Conservation (phyloP, 2,888 invertebrate species). For the Gerosis bhagava region DNA sequence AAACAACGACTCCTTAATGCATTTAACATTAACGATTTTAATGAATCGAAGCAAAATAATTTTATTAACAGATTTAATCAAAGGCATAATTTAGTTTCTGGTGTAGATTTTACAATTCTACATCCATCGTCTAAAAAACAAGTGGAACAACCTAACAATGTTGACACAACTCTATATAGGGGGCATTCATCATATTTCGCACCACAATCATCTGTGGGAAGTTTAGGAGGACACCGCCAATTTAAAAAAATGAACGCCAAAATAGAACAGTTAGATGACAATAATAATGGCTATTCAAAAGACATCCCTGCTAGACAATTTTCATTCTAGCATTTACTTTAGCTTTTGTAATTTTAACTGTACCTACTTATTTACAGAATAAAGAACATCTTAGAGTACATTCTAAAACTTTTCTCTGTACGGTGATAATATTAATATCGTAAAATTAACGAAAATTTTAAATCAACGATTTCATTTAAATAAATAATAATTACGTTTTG, state of each 20-base stretch:
- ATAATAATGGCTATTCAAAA: slow-evolving; percentile 54
- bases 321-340: slow-evolving; percentile 37
- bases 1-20: slow-evolving; percentile 57
- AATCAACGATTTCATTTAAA: too few species aligned
- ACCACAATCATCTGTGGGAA: slow-evolving; percentile 67
- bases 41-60: slow-evolving; percentile 47
- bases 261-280: slow-evolving; percentile 60
- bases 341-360: background rate
- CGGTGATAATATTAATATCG: too few species aligned
- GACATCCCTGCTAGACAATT: slow-evolving; percentile 53
- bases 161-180: slow-evolving; percentile 50
- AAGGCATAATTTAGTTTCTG: slow-evolving; percentile 39
- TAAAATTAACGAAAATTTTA: too few species aligned
- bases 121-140: slow-evolving; percentile 47
- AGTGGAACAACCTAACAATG: slow-evolving; percentile 39
- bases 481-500: too few species aligned
- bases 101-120: slow-evolving; percentile 52
- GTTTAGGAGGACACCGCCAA: slow-evolving; percentile 42
- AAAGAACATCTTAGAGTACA: too few species aligned
- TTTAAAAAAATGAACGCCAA: slow-evolving; percentile 47
- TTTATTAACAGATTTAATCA: slow-evolving; percentile 39
- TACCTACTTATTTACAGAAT: too few species aligned
- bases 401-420: too few species aligned
- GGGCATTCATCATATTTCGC: slow-evolving; percentile 73
- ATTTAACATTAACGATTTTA: slow-evolving; percentile 59